Conservation (phyloP, 2,113 vertebrate genomes). For the Sporophila hypoxantha region DNA sequence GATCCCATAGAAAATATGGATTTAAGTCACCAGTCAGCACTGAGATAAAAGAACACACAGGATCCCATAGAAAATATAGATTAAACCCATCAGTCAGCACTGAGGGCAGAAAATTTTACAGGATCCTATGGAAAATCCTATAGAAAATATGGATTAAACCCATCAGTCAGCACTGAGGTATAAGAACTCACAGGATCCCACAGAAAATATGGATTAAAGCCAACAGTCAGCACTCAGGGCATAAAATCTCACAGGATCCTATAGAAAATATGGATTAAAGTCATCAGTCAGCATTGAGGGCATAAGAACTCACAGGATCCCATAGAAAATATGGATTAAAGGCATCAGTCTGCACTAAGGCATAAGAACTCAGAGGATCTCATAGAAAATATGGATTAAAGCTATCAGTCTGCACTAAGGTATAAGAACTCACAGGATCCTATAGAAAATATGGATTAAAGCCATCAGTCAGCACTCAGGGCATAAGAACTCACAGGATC, state of each 20-base stretch:
- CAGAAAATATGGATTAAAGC: not conserved
- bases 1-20: not conserved
- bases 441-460: not conserved
- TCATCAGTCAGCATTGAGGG: too few relatives aligned
- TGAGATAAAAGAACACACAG: accelerated
- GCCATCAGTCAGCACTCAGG: not conserved
- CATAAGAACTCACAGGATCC: too few relatives aligned
- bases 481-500: not conserved
- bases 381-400: not conserved
- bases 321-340: too few relatives aligned
- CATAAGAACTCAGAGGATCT: too few relatives aligned
- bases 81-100: accelerated
- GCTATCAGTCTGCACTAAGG: accelerated
- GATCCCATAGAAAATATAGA: not conserved
- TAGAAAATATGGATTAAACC: not conserved
- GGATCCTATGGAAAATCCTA: not conserved
- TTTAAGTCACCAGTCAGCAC: not conserved
- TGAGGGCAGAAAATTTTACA: accelerated
- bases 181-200: not conserved
- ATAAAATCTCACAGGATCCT: not conserved
- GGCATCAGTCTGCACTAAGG: too few relatives aligned
- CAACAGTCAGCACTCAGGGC: accelerated
- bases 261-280: not conserved
- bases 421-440: accelerated
- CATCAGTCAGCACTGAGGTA: too few relatives aligned